Evolutionary conservation across 2,888 invertebrate genomes (phyloP).

Genomic region (Macrosiphum euphorbiae): DNA sequence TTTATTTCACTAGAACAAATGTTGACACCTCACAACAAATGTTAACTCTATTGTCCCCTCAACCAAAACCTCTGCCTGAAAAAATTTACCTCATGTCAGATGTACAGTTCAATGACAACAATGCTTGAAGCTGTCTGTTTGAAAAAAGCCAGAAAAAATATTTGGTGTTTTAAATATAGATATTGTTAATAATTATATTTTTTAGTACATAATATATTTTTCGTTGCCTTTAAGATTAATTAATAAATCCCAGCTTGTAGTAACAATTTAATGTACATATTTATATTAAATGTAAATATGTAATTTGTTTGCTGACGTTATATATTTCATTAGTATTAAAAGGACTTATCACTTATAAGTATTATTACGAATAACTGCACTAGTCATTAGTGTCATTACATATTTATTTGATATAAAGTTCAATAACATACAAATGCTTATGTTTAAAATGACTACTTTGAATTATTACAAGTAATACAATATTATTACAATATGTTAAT

Average conservation of each 20-base stretch:
- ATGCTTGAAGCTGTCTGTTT: constrained; percentile 12
- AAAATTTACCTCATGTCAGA: constrained; percentile 89
- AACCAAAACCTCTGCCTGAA: constrained; percentile 92
- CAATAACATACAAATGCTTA: neutral
- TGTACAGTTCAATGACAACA: constrained; percentile 92
- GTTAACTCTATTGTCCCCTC: constrained; percentile 92
- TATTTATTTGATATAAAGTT: neutral
- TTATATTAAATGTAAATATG: neutral
- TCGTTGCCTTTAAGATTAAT: neutral
- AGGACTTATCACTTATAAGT: neutral
- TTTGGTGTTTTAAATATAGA: neutral
- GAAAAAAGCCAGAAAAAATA: neutral
- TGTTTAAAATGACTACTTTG: neutral
- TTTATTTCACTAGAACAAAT: constrained; percentile 79
- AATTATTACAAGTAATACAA: neutral
- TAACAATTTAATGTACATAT: neutral
- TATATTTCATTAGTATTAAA: neutral
- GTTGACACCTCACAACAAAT: constrained; percentile 90
- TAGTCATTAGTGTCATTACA: neutral
- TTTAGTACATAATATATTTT: constrained; percentile 14
- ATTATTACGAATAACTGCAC: neutral
- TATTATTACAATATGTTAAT: neutral
- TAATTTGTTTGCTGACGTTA: neutral
- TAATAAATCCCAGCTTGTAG: neutral
- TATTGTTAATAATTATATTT: neutral